Percentiles rank a stretch among this genome's conserved stretches.
Conservation (phyloP, 2,888 invertebrate species). For the Brenthis daphne region DNA sequence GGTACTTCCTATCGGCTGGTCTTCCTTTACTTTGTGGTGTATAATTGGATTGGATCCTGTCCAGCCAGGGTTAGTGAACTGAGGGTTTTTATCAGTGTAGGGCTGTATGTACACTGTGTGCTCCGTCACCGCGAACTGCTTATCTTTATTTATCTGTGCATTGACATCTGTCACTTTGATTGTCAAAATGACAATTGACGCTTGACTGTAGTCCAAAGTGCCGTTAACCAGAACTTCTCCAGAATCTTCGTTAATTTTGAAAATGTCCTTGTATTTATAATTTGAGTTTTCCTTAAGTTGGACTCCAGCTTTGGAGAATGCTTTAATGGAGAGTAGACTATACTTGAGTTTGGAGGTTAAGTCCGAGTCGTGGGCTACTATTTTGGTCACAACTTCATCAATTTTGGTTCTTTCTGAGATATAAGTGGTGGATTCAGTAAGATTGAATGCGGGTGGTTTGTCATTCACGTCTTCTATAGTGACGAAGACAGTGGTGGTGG, state of each 20-base stretch:
- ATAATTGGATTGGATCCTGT: conserved; percentile 86
- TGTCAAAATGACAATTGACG: conserved; percentile 88
- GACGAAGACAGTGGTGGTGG: conserved; percentile 88
- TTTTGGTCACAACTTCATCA: conserved; percentile 84
- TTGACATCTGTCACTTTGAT: conserved; percentile 87
- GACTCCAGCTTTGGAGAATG: conserved; percentile 89
- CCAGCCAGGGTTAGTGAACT: conserved; percentile 88
- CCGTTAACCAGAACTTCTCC: conserved; percentile 87
- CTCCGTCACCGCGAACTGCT: conserved; percentile 85
- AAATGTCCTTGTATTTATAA: conserved; percentile 85
- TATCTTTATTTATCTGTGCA: conserved; percentile 84
- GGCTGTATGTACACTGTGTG: conserved; percentile 90
- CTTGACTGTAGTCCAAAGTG: conserved; percentile 86
- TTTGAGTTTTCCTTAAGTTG: conserved; percentile 82
- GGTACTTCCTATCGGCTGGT: conserved; percentile 88
- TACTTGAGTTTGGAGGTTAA: conserved; percentile 86
- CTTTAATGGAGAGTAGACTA: conserved; percentile 85
- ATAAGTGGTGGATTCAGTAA: conserved; percentile 85
- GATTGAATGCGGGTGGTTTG: conserved; percentile 89
- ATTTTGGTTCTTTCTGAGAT: conserved; percentile 86
- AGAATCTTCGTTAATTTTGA: conserved; percentile 86
- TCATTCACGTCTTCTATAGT: conserved; percentile 90
- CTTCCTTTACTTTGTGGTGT: conserved; percentile 86
- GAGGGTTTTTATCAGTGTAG: conserved; percentile 88
- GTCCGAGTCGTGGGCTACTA: conserved; percentile 88